phyloP scores from a whole-genome alignment of 1,140 invertebrate genomes.

The Drosophila willistoni region DNA sequence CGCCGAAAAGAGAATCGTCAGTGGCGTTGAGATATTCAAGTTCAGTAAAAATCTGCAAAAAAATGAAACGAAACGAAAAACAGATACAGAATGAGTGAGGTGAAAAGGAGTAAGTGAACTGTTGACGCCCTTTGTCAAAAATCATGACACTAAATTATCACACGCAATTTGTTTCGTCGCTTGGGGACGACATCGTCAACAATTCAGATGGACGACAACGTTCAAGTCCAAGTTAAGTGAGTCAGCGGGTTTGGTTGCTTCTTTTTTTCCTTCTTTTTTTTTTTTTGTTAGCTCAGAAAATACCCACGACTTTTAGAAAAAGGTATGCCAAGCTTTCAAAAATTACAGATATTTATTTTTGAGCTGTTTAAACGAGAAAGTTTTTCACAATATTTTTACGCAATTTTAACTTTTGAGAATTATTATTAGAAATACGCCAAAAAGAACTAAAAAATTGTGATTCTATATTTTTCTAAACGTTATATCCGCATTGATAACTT shows the following conservation, averaged over 20 bases:
- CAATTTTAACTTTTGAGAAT: no score
- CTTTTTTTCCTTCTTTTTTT: no score
- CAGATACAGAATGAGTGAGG: conserved; percentile 25
- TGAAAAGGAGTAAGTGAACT: conserved; percentile 58
- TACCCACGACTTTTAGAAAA: no score
- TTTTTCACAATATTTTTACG: no score
- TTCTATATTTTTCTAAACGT: no score
- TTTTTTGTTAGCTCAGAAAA: neutral
- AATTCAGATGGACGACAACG: conserved; percentile 3
- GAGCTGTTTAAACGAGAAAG: no score
- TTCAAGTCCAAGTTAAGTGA: conserved; percentile 37
- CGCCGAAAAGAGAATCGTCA: conserved; percentile 76
- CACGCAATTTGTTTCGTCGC: conserved; percentile 64
- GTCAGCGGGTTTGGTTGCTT: conserved; percentile 53
- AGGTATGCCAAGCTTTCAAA: no score
- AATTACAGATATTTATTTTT: neutral
- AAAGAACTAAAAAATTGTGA: no score
- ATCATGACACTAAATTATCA: conserved; percentile 79
- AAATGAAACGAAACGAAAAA: conserved; percentile 33
- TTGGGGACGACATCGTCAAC: conserved; percentile 16
- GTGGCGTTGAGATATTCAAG: conserved; percentile 73
- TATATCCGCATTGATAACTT: no score
- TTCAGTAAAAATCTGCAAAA: conserved; percentile 76
- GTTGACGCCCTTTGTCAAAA: conserved; percentile 77
- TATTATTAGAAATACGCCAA: no score